phyloP scores from a whole-genome alignment of 2,113 vertebrate genomes.

The Sclerurus mexicanus region DNA sequence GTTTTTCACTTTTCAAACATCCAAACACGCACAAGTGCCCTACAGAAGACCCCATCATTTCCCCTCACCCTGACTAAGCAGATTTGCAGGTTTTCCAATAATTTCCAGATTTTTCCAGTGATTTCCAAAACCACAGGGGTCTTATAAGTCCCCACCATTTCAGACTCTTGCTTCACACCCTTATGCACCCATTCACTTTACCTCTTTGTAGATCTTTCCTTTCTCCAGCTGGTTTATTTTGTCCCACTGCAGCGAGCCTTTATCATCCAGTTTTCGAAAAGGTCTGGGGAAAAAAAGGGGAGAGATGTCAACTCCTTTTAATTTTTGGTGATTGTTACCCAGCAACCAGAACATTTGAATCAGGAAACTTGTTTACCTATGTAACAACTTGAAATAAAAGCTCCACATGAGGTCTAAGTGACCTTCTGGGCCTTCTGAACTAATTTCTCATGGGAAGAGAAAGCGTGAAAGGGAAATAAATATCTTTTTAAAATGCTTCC shows the following conservation, averaged over 20 bases:
- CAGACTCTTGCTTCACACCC: background rate
- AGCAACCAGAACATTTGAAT: background rate
- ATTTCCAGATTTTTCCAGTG: background rate
- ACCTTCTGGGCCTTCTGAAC: background rate
- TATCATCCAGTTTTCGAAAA: conserved; percentile 81
- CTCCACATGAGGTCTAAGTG: background rate
- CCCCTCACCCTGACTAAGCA: background rate
- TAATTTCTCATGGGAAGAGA: background rate
- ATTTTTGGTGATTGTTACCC: background rate
- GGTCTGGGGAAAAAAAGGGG: conserved; percentile 49
- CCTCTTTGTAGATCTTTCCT: conserved; percentile 84
- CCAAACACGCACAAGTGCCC: background rate
- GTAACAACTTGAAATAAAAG: background rate
- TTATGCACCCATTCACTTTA: background rate
- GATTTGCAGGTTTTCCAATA: background rate
- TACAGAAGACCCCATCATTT: background rate
- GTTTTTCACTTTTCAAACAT: background rate
- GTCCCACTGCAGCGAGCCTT: conserved; percentile 80
- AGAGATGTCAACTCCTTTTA: background rate
- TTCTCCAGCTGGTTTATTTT: conserved; percentile 80
- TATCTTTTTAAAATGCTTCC: background rate
- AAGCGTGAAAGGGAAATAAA: background rate
- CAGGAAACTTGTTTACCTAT: background rate
- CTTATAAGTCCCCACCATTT: background rate
- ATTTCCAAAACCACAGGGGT: background rate